Evolutionary conservation across 2,888 invertebrate species (phyloP).

Genomic region (Dusona sp.): DNA sequence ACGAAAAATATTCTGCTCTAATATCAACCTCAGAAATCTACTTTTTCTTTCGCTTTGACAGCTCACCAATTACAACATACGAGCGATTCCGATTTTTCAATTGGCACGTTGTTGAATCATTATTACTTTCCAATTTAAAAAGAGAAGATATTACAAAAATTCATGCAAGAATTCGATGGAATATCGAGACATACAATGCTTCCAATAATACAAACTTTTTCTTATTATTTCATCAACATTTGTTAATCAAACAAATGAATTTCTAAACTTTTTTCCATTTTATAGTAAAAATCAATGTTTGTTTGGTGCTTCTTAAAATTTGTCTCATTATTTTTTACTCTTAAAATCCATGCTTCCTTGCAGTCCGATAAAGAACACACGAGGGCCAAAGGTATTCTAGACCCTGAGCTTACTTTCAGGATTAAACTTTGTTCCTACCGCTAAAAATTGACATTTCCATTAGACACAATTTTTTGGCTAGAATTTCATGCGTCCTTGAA

Average conservation of each 20-base stretch:
- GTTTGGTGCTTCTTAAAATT: not conserved
- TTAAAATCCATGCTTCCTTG: not conserved
- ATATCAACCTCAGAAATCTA: not conserved
- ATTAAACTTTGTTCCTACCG: not conserved
- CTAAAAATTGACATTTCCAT: not conserved
- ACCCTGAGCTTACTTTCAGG: not conserved
- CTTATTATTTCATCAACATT: not conserved
- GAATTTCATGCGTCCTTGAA: not conserved
- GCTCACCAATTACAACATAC: not conserved
- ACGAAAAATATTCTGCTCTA: not conserved
- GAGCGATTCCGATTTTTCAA: not conserved
- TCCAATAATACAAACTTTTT: not conserved
- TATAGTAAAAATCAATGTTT: not conserved
- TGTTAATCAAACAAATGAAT: not conserved
- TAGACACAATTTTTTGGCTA: not conserved
- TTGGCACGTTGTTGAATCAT: not conserved
- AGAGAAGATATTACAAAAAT: not conserved
- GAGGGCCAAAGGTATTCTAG: not conserved
- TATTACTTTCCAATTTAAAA: not conserved
- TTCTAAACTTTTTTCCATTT: not conserved
- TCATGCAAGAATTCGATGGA: not conserved
- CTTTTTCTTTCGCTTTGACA: not conserved
- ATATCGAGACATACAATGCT: not conserved
- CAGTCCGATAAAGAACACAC: not conserved
- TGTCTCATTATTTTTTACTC: not conserved